These are phyloP conservation scores for Eilema depressum DNA, from an alignment of 2,888 invertebrate species.

Conservation along the genomic window DNA sequence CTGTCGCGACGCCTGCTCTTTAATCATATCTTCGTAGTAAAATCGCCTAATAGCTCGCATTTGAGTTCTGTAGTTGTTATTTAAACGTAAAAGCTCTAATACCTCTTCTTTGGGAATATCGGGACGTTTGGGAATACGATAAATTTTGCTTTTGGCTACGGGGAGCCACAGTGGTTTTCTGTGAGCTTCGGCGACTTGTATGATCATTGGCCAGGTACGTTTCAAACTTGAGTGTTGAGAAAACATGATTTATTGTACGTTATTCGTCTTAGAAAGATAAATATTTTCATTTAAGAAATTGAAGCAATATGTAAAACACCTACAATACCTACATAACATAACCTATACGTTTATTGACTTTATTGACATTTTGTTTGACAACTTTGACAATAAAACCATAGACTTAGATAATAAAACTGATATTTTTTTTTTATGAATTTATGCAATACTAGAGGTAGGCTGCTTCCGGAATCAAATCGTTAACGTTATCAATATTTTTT, in stretches of 20 bases:
- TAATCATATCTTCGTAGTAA: conserved; percentile 84
- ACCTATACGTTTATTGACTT: conserved; percentile 29
- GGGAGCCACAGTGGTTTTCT: conserved; percentile 94
- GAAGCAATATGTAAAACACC: not conserved
- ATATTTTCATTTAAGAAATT: not conserved
- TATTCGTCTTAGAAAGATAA: not conserved
- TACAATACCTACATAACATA: conserved; percentile 36
- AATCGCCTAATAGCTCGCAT: conserved; percentile 86
- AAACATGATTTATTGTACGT: conserved; percentile 49
- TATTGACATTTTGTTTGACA: conserved; percentile 17
- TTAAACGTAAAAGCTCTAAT: conserved; percentile 89
- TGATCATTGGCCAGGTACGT: conserved; percentile 67
- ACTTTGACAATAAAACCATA: too few species aligned
- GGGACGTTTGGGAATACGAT: conserved; percentile 89
- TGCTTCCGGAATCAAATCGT: too few species aligned
- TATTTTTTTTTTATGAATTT: too few species aligned
- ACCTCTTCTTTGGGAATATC: conserved; percentile 88
- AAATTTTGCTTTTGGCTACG: conserved; percentile 93
- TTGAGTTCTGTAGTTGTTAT: conserved; percentile 90
- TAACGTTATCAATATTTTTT: too few species aligned
- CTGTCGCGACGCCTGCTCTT: conserved; percentile 80
- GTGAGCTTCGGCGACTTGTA: conserved; percentile 75
- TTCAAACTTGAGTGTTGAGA: conserved; percentile 65
- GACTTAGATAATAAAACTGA: not conserved
- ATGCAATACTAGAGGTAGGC: too few species aligned